These are phyloP conservation scores for Buphagus erythrorhynchus DNA, from an alignment of 2,797 vertebrate genomes.

Conservation along the genomic window DNA sequence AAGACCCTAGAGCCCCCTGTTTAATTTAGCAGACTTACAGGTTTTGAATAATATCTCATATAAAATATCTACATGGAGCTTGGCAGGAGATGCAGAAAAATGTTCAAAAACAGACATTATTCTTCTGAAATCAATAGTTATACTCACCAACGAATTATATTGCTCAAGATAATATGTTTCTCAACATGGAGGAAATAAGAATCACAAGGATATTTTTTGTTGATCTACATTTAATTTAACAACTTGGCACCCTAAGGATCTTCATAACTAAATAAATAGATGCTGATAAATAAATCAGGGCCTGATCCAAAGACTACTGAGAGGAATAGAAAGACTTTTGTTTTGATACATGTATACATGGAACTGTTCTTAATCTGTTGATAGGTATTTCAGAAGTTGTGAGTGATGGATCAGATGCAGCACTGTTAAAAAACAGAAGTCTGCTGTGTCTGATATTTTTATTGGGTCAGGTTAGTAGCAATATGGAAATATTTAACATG, in stretches of 20 bases:
- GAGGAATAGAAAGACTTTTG: background rate
- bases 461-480: background rate
- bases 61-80: slow-evolving; percentile 18
- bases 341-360: background rate
- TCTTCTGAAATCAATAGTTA: slow-evolving; percentile 21
- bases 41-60: slow-evolving; percentile 51
- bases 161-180: background rate
- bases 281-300: background rate
- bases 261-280: background rate
- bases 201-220: background rate
- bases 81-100: slow-evolving; percentile 30
- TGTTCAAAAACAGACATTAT: background rate
- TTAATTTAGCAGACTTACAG: slow-evolving; percentile 63
- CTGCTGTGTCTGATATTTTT: background rate
- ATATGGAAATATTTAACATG: background rate
- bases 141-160: background rate
- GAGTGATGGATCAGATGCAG: background rate
- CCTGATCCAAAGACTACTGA: background rate
- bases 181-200: background rate
- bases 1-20: slow-evolving; percentile 17
- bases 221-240: background rate
- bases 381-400: background rate
- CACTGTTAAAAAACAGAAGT: background rate
- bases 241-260: background rate
- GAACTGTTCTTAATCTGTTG: background rate